Conservation (phyloP, 2,888 invertebrate species). For the Spilarctia lutea region DNA sequence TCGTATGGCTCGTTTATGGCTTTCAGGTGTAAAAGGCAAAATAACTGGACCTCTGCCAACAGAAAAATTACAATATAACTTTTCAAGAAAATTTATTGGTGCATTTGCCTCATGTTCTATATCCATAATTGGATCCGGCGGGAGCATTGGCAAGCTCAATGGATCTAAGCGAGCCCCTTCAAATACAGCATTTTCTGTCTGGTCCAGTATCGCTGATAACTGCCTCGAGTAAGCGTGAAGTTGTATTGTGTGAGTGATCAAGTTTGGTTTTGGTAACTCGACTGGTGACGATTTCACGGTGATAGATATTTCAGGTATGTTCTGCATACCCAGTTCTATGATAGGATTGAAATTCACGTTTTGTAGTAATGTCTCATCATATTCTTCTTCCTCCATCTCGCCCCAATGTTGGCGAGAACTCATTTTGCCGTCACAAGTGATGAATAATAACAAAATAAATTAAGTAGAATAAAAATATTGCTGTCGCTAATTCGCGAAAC, state of each 20-base stretch:
- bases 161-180: slow-evolving; percentile 72
- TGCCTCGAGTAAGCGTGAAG: slow-evolving; percentile 75
- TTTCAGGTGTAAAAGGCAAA: slow-evolving; percentile 79
- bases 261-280: slow-evolving; percentile 77
- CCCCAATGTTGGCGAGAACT: slow-evolving; percentile 75
- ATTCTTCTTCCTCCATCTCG: slow-evolving; percentile 73
- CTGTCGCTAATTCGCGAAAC: no score
- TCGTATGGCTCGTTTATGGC: slow-evolving; percentile 76
- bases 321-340: slow-evolving; percentile 83
- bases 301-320: slow-evolving; percentile 82
- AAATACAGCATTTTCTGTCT: slow-evolving; percentile 71
- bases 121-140: slow-evolving; percentile 70
- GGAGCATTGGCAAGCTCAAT: slow-evolving; percentile 69
- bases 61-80: slow-evolving; percentile 80
- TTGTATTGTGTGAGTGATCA: slow-evolving; percentile 81
- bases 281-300: slow-evolving; percentile 80
- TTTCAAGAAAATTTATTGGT: slow-evolving; percentile 77
- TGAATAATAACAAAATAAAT: neutral
- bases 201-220: slow-evolving; percentile 71
- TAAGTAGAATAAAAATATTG: neutral
- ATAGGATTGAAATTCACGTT: slow-evolving; percentile 83
- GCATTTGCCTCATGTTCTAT: slow-evolving; percentile 69
- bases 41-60: slow-evolving; percentile 76
- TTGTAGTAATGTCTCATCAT: slow-evolving; percentile 72
- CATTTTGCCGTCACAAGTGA: slow-evolving; percentile 45